Percentiles rank a stretch among this genome's conserved stretches.
phyloP scores from a whole-genome alignment of 2,888 invertebrate species.

The Acleris cristana region DNA sequence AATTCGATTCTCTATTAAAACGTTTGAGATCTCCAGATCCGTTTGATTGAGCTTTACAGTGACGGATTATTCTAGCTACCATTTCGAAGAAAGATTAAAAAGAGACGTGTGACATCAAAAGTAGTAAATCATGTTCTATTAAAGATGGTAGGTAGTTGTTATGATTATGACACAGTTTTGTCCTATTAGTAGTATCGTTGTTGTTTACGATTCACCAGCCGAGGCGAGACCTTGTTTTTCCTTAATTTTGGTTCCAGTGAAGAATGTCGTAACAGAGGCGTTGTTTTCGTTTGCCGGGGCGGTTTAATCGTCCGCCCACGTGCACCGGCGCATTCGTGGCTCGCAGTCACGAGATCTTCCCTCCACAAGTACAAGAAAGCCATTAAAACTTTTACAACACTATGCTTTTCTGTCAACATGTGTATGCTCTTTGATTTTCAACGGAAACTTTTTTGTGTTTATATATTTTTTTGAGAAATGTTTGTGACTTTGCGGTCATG shows the following conservation, averaged over 20 bases:
- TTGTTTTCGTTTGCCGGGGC: conserved; percentile 43
- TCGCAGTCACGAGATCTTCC: conserved; percentile 35
- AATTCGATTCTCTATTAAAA: neutral
- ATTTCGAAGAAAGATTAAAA: conserved; percentile 26
- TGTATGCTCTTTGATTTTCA: conserved; percentile 1
- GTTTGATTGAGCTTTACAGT: conserved; percentile 11
- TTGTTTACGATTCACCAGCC: conserved; percentile 30
- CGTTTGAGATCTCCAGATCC: neutral
- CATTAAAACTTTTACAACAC: conserved; percentile 20
- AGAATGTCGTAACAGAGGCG: conserved; percentile 42
- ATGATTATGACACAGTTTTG: conserved; percentile 33
- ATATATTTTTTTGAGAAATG: conserved; percentile 2
- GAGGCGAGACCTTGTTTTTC: conserved; percentile 35
- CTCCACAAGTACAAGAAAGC: conserved; percentile 32
- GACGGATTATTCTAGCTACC: conserved; percentile 13
- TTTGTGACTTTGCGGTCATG: conserved; percentile 1
- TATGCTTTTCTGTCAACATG: conserved; percentile 14
- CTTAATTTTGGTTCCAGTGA: conserved; percentile 39
- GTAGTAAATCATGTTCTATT: conserved; percentile 29
- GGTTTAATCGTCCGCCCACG: conserved; percentile 43
- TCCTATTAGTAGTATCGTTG: conserved; percentile 29
- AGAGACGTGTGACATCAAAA: conserved; percentile 9
- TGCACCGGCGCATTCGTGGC: conserved; percentile 32
- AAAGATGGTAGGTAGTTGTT: conserved; percentile 31
- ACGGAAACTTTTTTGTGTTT: neutral